Evolutionary conservation across 2,797 vertebrate species (phyloP).

Genomic region (Cirrhinus molitorella): DNA sequence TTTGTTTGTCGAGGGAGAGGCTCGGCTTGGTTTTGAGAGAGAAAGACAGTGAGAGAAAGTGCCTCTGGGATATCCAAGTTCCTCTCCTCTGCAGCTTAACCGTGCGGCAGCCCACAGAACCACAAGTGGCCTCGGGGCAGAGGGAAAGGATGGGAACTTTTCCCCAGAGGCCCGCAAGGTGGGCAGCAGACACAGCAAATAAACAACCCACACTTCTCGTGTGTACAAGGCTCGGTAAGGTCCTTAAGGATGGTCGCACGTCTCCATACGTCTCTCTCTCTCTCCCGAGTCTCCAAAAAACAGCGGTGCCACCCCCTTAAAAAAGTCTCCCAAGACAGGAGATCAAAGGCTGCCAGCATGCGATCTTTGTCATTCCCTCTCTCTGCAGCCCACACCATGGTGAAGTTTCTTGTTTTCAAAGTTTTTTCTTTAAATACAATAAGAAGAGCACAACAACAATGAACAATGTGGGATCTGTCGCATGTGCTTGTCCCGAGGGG

Average conservation of each 20-base stretch:
- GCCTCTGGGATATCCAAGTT: constrained; percentile 65
- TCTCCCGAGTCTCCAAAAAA: constrained; percentile 62
- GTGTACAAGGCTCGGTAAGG: constrained; percentile 62
- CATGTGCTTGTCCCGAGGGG: constrained; percentile 71
- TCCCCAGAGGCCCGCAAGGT: constrained; percentile 66
- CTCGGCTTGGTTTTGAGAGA: constrained; percentile 57
- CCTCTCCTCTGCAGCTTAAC: constrained; percentile 64
- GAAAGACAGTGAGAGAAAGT: constrained; percentile 58
- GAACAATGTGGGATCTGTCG: constrained; percentile 76
- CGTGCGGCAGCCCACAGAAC: constrained; percentile 60
- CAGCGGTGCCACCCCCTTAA: constrained; percentile 56
- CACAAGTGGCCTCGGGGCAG: constrained; percentile 65
- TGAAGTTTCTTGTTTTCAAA: constrained; percentile 57
- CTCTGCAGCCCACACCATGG: constrained; percentile 65
- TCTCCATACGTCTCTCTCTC: constrained; percentile 36
- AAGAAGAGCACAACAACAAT: constrained; percentile 72
- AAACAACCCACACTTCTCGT: constrained; percentile 77
- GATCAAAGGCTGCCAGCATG: constrained; percentile 75
- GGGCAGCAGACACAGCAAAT: constrained; percentile 74
- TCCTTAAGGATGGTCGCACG: constrained; percentile 71
- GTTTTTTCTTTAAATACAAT: constrained; percentile 57
- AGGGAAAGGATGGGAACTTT: constrained; percentile 64
- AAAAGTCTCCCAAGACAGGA: constrained; percentile 55
- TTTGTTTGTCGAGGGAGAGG: constrained; percentile 72
- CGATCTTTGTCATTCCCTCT: constrained; percentile 73